These are phyloP conservation scores for Eueremaeus valkanovi DNA, from an alignment of 2,888 invertebrate species.

Conservation along the genomic window DNA sequence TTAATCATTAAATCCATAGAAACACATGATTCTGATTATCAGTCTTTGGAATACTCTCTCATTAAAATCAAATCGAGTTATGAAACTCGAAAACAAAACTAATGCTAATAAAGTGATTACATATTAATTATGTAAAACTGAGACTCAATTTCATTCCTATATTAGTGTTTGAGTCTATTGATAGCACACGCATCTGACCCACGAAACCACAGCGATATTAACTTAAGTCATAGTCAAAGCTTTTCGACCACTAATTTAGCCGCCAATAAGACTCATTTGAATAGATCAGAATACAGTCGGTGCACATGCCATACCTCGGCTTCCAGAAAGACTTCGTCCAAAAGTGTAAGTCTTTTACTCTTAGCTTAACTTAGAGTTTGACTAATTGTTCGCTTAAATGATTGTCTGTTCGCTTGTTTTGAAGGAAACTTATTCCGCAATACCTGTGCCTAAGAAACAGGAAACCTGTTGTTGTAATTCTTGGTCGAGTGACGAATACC, in stretches of 20 bases:
- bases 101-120: too few relatives aligned
- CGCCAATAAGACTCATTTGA: constrained; percentile 55
- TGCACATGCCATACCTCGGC: constrained; percentile 13
- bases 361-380: not conserved
- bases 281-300: not conserved
- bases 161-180: constrained; percentile 72
- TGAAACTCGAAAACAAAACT: not conserved
- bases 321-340: not conserved
- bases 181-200: constrained; percentile 68
- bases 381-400: not conserved
- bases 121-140: too few relatives aligned
- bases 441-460: not conserved
- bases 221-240: constrained; percentile 51
- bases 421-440: not conserved
- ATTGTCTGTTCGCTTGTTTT: not conserved
- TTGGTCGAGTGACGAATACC: constrained; percentile 27
- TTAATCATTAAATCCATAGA: not conserved
- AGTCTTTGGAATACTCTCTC: not conserved
- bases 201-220: constrained; percentile 54
- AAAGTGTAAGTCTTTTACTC: constrained; percentile 17
- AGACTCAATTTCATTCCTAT: constrained; percentile 47
- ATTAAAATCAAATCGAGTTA: not conserved
- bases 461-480: constrained; percentile 14
- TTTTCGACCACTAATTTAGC: constrained; percentile 53
- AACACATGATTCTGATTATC: not conserved